phyloP scores from a whole-genome alignment of 2,797 vertebrate species.

The Eulemur albifrons region DNA sequence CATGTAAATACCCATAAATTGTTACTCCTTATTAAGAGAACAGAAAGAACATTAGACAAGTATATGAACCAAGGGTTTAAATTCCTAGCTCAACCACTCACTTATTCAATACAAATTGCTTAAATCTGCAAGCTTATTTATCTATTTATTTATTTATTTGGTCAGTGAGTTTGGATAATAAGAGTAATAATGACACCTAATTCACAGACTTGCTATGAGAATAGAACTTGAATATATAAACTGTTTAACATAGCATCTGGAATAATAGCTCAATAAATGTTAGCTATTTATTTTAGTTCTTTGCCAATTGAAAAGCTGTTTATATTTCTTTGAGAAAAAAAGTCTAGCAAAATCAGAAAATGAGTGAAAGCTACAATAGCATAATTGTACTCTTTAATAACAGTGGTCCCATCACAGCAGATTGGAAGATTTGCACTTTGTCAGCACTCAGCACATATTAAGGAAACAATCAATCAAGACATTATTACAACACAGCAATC shows the following conservation, averaged over 20 bases:
- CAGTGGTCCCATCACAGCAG: slow-evolving; percentile 18
- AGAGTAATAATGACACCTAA: not conserved
- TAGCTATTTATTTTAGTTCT: not conserved
- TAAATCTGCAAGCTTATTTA: not conserved
- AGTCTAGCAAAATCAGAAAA: not conserved
- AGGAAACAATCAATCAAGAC: slow-evolving; percentile 64
- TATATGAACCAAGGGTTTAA: not conserved
- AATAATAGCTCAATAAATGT: not conserved
- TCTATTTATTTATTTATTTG: not conserved
- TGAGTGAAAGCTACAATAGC: slow-evolving; percentile 1
- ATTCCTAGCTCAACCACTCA: not conserved
- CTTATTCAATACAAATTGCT: not conserved
- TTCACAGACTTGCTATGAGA: not conserved
- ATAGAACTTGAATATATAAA: not conserved
- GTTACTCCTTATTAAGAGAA: not conserved
- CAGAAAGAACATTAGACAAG: not conserved
- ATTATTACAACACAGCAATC: slow-evolving; percentile 35
- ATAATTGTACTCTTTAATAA: slow-evolving; percentile 32
- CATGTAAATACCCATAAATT: not conserved
- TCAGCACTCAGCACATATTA: slow-evolving; percentile 58
- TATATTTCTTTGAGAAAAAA: slow-evolving; percentile 29
- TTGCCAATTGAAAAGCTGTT: slow-evolving; percentile 45
- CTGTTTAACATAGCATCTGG: not conserved
- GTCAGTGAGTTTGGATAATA: not conserved
- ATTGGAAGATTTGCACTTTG: slow-evolving; percentile 56